phyloP scores from a whole-genome alignment of 1,140 invertebrate species.

The Tetranychus cinnabarinus region DNA sequence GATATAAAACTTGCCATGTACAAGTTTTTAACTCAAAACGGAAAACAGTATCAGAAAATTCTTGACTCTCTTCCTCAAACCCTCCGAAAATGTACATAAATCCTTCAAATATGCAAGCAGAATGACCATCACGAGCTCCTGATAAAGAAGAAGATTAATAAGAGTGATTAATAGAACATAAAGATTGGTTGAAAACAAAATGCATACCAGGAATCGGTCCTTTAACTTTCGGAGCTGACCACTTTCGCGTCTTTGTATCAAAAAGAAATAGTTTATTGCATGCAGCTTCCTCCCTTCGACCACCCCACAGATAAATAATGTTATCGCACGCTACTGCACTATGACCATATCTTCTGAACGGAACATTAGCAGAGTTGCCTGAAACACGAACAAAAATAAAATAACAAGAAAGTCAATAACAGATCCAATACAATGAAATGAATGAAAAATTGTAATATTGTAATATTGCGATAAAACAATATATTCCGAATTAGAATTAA shows the following conservation, averaged over 20 bases:
- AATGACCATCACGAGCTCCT: slow-evolving; percentile 61
- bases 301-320: slow-evolving; percentile 67
- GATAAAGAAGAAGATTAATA: too few species aligned
- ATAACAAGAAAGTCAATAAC: too few species aligned
- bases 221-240: slow-evolving; percentile 35
- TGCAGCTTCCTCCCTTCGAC: slow-evolving; percentile 53
- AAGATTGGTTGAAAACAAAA: too few species aligned
- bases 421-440: too few species aligned
- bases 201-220: slow-evolving; percentile 33
- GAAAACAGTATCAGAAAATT: slow-evolving; percentile 54
- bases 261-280: slow-evolving; percentile 55
- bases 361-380: too few species aligned
- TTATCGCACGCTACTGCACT: slow-evolving; percentile 50
- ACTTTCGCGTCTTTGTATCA: slow-evolving; percentile 40
- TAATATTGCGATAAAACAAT: too few species aligned
- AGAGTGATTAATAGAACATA: too few species aligned
- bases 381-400: too few species aligned
- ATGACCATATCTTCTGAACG: slow-evolving; percentile 41
- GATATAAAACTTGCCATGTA: slow-evolving; percentile 38
- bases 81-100: slow-evolving; percentile 79
- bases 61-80: slow-evolving; percentile 47
- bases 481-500: too few species aligned
- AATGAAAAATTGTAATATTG: too few species aligned
- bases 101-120: slow-evolving; percentile 51
- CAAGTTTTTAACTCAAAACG: slow-evolving; percentile 43